A percentile compares a stretch with the other conserved stretches of the same genome.
Conservation (phyloP, 2,888 invertebrate genomes). For the Lagria hirta region DNA sequence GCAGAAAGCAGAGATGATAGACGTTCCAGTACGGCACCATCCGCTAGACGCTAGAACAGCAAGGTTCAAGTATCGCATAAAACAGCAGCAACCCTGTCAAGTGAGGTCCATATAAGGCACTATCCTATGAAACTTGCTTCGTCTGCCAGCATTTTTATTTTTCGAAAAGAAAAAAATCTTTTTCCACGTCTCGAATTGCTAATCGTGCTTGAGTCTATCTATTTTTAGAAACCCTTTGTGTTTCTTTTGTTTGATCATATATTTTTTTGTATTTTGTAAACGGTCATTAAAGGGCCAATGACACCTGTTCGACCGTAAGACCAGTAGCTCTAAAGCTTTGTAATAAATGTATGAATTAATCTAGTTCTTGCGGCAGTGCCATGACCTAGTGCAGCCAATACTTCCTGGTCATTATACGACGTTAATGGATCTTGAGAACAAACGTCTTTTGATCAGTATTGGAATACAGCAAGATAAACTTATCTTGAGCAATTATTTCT, state of each 20-base stretch:
- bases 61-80: constrained; percentile 38
- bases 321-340: constrained; percentile 24
- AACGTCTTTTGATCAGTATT: constrained; percentile 25
- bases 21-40: too few species aligned
- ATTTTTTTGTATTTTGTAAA: too few species aligned
- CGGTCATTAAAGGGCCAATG: constrained; percentile 18
- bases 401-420: constrained; percentile 26
- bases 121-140: constrained; percentile 30
- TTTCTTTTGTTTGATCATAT: too few species aligned
- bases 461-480: constrained; percentile 11
- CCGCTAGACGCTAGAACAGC: too few species aligned
- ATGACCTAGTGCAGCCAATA: constrained; percentile 32
- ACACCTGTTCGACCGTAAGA: constrained; percentile 24
- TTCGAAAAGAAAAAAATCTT: constrained; percentile 10
- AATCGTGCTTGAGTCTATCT: too few species aligned
- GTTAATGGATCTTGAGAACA: constrained; percentile 24
- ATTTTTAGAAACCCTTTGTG: too few species aligned
- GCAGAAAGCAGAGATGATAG: too few species aligned
- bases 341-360: constrained; percentile 32
- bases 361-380: constrained; percentile 34
- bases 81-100: constrained; percentile 36
- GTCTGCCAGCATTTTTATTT: constrained; percentile 22
- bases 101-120: constrained; percentile 37
- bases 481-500: not conserved
- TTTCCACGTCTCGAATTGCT: constrained; percentile 20